Conservation (phyloP, 2,797 vertebrate genomes). For the Sebastes minor region DNA sequence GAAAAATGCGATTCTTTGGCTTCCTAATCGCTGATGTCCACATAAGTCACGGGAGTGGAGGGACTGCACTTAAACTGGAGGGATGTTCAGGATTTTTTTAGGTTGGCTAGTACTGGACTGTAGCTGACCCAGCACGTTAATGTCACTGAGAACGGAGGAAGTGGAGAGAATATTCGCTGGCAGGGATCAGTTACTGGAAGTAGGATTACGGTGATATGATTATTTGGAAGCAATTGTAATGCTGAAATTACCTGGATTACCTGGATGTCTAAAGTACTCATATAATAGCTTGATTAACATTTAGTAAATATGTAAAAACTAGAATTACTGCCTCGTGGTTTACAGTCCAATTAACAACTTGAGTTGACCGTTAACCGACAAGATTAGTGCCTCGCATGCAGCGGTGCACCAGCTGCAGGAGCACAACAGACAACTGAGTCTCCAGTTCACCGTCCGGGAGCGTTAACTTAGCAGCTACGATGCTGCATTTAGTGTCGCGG, state of each 20-base stretch:
- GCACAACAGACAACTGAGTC: too few relatives aligned
- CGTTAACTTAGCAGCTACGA: too few relatives aligned
- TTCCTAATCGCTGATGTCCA: neutral
- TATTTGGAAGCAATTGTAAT: neutral
- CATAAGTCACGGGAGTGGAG: constrained; percentile 1
- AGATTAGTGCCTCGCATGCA: too few relatives aligned
- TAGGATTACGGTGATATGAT: neutral
- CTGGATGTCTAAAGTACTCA: neutral
- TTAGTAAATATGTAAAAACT: neutral
- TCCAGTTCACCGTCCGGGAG: too few relatives aligned
- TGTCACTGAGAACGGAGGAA: neutral
- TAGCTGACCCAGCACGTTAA: neutral
- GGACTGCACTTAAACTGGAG: constrained; percentile 3
- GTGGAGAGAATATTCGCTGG: neutral
- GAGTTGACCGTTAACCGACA: too few relatives aligned
- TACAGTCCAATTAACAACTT: too few relatives aligned
- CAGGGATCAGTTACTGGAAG: neutral
- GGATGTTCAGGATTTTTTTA: neutral
- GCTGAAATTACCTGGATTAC: neutral
- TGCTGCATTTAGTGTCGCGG: too few relatives aligned
- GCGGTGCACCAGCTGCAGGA: too few relatives aligned
- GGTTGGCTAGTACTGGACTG: neutral
- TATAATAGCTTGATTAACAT: neutral
- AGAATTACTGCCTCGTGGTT: too few relatives aligned
- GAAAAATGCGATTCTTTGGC: neutral